Base-by-base conservation (phyloP, 2,888 invertebrate species). In the Chironomus riparius region DNA sequence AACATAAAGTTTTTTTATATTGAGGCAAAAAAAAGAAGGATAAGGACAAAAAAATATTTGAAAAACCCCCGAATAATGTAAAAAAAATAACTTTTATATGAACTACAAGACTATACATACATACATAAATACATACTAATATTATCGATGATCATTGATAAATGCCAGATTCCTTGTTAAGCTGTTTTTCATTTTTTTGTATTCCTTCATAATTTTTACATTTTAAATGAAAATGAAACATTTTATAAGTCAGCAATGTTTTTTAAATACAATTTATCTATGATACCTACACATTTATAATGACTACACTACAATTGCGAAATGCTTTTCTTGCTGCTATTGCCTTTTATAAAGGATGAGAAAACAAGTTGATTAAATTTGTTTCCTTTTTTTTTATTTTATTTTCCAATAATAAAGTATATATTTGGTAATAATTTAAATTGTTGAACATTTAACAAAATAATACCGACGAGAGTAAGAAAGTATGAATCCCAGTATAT, bases 321-420 rank as follows among this genome's bases (percentile, higher is more conserved):
- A 38, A 38, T 38, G 38, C 38, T 38, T 38, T 38, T 38, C 21
- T 22, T 65, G 65, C 21, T 13, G 65, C 65, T 13, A 24, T 24
- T 65, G 65, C 65, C 65, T 65, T 65, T 65, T 65, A 65, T 65
- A 65, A 65, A 65, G 65, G 65, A 65, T 56, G 56, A 56, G 18
- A 18, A 15, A 56, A 56, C 50, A 50, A 50, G 50, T 28, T 28
- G 1, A 38, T 38, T 38, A 10, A 38, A 38, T 38, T 38, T 38
- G 38, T 38, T 38, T 38, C 10, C 38, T 38, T 38, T 38, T 38
- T 28, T 28, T 28, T 28, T 2, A 5, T 28, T 28, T 38, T 28
- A 6, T 4, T 28, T 38, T 38, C 10, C 38, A 38, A 38, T 38
- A 38, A 28, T 38, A 38, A 38, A 38, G 38, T 38, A 38, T 38